A percentile compares a stretch with the other conserved stretches of the same genome.
Evolutionary conservation across 2,888 invertebrate genomes (phyloP).

Genomic region (Idaea straminata): DNA sequence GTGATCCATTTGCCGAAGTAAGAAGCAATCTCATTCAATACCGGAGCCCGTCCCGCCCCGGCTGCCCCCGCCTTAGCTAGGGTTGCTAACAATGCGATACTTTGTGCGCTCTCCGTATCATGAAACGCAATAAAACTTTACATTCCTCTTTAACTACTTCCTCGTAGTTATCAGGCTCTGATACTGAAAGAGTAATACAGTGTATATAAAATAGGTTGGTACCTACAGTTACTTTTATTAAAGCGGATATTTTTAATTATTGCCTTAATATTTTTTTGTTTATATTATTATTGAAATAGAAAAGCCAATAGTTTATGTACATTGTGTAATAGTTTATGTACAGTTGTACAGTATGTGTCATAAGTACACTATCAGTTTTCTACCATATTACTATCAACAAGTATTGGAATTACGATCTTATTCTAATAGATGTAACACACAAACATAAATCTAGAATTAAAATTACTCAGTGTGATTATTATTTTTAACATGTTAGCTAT

Average conservation of each 20-base stretch:
- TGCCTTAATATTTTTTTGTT: background rate
- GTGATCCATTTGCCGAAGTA: slow-evolving; percentile 82
- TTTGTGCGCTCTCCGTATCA: slow-evolving; percentile 65
- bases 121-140: slow-evolving; percentile 75
- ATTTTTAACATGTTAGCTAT: too few relatives aligned
- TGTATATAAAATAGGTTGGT: background rate
- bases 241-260: background rate
- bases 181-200: slow-evolving; percentile 51
- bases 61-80: slow-evolving; percentile 42
- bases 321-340: too few relatives aligned
- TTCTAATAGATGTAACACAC: too few relatives aligned
- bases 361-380: too few relatives aligned
- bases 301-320: too few relatives aligned
- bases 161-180: slow-evolving; percentile 66
- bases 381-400: too few relatives aligned
- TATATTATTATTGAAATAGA: too few relatives aligned
- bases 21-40: slow-evolving; percentile 82
- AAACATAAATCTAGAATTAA: too few relatives aligned
- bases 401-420: too few relatives aligned
- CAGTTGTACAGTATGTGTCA: too few relatives aligned
- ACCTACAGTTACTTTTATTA: background rate
- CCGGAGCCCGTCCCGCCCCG: slow-evolving; percentile 52
- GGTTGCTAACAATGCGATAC: slow-evolving; percentile 73
- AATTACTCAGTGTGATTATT: too few relatives aligned
- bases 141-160: slow-evolving; percentile 75